These are phyloP conservation scores for Solenopsis invicta DNA, from an alignment of 1,140 invertebrate species.

Conservation along the genomic window DNA sequence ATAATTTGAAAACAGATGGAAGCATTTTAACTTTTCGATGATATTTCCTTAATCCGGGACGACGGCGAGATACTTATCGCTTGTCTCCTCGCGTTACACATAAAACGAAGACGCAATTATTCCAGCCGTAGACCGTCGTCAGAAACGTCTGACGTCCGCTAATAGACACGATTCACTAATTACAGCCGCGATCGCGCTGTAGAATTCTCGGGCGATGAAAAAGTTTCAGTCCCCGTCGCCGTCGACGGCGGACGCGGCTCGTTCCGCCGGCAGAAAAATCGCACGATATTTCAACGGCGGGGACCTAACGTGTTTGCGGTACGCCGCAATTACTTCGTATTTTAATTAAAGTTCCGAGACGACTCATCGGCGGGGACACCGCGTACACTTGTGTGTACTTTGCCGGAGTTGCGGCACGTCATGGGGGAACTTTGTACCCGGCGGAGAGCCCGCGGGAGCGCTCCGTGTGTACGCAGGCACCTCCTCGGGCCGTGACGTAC, in stretches of 20 bases:
- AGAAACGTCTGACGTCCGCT: background rate
- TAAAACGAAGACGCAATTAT: constrained; percentile 20
- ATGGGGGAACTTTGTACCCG: constrained; percentile 51
- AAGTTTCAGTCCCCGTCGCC: constrained; percentile 12
- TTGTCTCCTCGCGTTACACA: background rate
- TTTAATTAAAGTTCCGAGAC: constrained; percentile 61
- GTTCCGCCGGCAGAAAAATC: constrained; percentile 15
- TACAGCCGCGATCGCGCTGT: background rate
- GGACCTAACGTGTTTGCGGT: constrained; percentile 24
- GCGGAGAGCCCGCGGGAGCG: background rate
- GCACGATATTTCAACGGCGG: constrained; percentile 32
- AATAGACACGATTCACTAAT: constrained; percentile 25
- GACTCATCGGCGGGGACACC: constrained; percentile 23
- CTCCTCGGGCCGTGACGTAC: constrained; percentile 54
- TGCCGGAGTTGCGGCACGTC: constrained; percentile 53
- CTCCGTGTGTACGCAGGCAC: constrained; percentile 18
- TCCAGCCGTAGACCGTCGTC: background rate
- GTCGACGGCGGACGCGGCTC: background rate
- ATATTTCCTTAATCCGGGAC: too few species aligned
- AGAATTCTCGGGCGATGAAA: background rate
- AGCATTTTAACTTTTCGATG: too few species aligned
- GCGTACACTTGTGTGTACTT: constrained; percentile 46
- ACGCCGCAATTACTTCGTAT: constrained; percentile 61
- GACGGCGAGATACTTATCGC: background rate
- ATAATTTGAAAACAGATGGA: too few species aligned